phyloP scores from a whole-genome alignment of 2,797 vertebrate genomes.

The Xerus rutilus region DNA sequence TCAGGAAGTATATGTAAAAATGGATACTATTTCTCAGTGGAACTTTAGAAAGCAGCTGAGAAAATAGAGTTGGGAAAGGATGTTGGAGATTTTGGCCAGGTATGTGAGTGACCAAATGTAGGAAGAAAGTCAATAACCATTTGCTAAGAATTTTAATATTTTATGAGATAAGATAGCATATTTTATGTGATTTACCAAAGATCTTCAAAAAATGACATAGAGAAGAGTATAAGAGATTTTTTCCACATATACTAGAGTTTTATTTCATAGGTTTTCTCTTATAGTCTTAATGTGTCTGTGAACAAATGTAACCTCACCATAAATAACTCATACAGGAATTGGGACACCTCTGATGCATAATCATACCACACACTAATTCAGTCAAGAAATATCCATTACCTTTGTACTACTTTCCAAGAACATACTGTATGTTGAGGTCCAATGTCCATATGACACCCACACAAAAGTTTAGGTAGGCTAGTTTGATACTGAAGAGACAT shows the following conservation, averaged over 20 bases:
- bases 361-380: background rate
- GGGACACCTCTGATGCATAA: fast-evolving
- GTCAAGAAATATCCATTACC: background rate
- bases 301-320: background rate
- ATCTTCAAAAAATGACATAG: conserved; percentile 12
- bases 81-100: background rate
- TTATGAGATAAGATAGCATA: conserved; percentile 26
- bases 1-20: background rate
- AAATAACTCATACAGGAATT: background rate
- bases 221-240: background rate
- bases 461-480: background rate
- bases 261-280: background rate
- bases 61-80: background rate
- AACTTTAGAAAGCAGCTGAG: background rate
- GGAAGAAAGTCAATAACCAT: conserved; percentile 31
- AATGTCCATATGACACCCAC: background rate
- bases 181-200: conserved; percentile 45
- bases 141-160: conserved; percentile 31
- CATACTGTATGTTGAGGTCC: background rate
- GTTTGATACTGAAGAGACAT: background rate
- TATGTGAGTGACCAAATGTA: background rate
- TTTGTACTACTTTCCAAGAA: background rate
- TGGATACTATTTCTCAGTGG: background rate
- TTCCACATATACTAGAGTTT: background rate
- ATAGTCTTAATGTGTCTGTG: background rate